These are phyloP conservation scores for Callionymus lyra DNA, from an alignment of 2,113 vertebrate genomes.

Conservation along the genomic window DNA sequence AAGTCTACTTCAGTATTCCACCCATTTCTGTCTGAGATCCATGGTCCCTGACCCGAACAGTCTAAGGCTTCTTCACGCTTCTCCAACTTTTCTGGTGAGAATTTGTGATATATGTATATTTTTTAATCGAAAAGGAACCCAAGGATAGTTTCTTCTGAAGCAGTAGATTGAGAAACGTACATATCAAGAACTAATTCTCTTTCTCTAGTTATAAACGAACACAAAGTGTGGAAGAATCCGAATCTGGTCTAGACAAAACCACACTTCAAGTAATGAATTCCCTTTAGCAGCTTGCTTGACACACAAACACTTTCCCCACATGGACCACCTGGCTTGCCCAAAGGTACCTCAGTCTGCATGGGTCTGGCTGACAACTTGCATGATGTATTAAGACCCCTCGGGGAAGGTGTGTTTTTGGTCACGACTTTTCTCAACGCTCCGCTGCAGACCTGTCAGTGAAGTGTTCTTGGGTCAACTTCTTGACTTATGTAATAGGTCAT, in stretches of 20 bases:
- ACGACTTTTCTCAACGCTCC: conserved; percentile 12
- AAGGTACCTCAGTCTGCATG: conserved; percentile 11
- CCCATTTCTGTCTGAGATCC: too few relatives aligned
- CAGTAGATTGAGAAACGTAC: background rate
- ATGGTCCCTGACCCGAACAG: too few relatives aligned
- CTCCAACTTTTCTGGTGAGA: background rate
- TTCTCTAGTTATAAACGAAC: conserved; percentile 19
- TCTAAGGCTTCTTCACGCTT: background rate
- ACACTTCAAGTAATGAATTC: conserved; percentile 15
- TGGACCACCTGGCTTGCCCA: conserved; percentile 28
- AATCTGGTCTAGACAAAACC: conserved; percentile 18
- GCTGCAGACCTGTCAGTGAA: conserved; percentile 11
- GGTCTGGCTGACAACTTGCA: conserved; percentile 25
- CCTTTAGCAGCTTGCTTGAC: conserved; percentile 15
- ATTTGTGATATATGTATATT: background rate
- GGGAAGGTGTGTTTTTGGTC: conserved; percentile 16
- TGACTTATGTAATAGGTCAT: conserved; percentile 17
- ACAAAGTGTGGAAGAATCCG: conserved; percentile 8
- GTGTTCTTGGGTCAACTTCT: conserved; percentile 19
- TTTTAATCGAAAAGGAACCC: too few relatives aligned
- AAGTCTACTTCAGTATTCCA: too few relatives aligned
- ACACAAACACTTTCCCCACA: conserved; percentile 9
- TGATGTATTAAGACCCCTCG: conserved; percentile 30
- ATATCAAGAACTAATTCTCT: background rate
- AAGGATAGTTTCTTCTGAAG: too few relatives aligned